These are phyloP conservation scores for Eonycteris spelaea DNA, from an alignment of 2,113 vertebrate genomes.

Conservation along the genomic window DNA sequence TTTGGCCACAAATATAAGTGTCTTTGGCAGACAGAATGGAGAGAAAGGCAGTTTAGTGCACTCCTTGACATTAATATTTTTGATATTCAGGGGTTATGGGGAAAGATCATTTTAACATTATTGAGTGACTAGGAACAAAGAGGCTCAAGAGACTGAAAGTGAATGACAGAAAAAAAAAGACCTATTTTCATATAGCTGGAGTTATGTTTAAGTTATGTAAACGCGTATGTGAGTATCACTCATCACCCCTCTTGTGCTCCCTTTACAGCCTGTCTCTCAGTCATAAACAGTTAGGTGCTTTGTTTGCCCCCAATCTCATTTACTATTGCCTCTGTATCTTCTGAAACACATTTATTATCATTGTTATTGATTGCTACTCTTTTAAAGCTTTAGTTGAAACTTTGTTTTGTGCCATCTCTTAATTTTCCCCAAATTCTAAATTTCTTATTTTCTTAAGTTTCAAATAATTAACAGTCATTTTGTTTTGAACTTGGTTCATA, in stretches of 20 bases:
- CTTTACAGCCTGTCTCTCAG: background rate
- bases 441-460: background rate
- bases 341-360: background rate
- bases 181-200: background rate
- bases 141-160: background rate
- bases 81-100: background rate
- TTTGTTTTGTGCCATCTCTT: background rate
- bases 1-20: background rate
- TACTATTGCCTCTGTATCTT: background rate
- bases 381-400: background rate
- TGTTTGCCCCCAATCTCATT: background rate
- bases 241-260: rapidly evolving
- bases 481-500: background rate
- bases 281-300: background rate
- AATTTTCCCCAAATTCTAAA: background rate
- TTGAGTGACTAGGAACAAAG: background rate
- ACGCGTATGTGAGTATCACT: background rate
- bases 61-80: background rate
- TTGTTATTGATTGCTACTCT: background rate
- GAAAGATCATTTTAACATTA: background rate
- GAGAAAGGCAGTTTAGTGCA: background rate
- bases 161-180: background rate
- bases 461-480: background rate
- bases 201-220: background rate
- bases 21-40: background rate